Conservation (phyloP, 2,888 invertebrate species). For the Tenthredo livida region DNA sequence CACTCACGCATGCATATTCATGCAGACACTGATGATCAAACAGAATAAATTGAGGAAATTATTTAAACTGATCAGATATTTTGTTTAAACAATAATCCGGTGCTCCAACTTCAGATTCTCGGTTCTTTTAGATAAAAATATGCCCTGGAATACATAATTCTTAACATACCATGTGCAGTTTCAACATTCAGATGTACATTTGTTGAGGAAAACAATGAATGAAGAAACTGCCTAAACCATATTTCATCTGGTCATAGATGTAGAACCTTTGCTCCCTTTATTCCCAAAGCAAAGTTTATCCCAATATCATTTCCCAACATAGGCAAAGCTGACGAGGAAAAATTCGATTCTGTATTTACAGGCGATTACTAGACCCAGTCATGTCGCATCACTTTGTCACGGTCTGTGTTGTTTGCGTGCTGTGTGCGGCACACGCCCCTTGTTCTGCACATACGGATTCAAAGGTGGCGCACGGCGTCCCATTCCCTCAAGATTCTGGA, state of each 20-base stretch:
- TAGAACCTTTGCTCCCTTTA: background rate
- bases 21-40: too few species aligned
- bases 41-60: too few species aligned
- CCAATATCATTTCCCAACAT: background rate
- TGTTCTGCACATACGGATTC: conserved; percentile 86
- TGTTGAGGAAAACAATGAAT: background rate
- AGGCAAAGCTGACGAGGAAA: background rate
- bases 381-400: conserved; percentile 86
- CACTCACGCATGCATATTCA: too few species aligned
- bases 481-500: conserved; percentile 27
- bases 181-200: background rate
- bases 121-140: background rate
- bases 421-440: conserved; percentile 88
- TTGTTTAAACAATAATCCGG: too few species aligned
- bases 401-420: conserved; percentile 90
- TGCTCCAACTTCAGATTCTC: too few species aligned
- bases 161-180: background rate
- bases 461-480: background rate
- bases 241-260: background rate
- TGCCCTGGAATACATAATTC: background rate
- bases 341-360: background rate
- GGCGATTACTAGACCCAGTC: conserved; percentile 62
- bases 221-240: background rate
- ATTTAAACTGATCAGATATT: too few species aligned
- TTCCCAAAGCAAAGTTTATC: background rate